phyloP scores from a whole-genome alignment of 2,797 vertebrate species.

The Sebastes miniatus region DNA sequence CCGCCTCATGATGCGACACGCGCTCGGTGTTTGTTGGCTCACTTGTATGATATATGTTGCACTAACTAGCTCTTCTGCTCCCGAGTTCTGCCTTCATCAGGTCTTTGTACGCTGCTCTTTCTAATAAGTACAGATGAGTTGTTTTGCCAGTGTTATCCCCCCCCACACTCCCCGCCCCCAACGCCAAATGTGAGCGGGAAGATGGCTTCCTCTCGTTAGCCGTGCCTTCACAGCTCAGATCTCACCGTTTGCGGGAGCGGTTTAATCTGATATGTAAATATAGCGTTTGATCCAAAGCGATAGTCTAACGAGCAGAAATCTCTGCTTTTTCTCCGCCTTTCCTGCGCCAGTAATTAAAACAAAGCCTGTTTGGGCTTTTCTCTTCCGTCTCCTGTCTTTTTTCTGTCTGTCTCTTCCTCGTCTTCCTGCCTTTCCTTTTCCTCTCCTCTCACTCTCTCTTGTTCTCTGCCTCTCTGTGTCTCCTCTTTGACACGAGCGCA shows the following conservation, averaged over 20 bases:
- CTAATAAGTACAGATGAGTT: constrained; percentile 63
- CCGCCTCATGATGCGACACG: neutral
- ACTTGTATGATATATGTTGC: constrained; percentile 23
- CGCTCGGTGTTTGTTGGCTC: constrained; percentile 14
- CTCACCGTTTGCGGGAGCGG: constrained; percentile 85
- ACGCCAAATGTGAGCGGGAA: constrained; percentile 60
- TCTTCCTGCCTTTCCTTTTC: constrained; percentile 37
- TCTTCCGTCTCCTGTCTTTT: constrained; percentile 45
- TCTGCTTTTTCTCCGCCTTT: constrained; percentile 83
- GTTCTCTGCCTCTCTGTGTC: constrained; percentile 70
- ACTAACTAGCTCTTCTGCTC: constrained; percentile 50
- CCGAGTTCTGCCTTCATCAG: constrained; percentile 38
- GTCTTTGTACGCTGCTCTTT: constrained; percentile 49
- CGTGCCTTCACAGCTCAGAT: constrained; percentile 64
- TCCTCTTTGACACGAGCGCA: constrained; percentile 85
- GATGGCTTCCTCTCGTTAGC: constrained; percentile 71
- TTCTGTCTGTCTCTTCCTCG: constrained; percentile 30
- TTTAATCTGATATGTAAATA: constrained; percentile 99
- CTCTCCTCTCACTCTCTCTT: constrained; percentile 71
- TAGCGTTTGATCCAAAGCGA: constrained; percentile 87
- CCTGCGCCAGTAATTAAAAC: constrained; percentile 88
- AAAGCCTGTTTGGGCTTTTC: constrained; percentile 84
- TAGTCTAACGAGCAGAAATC: constrained; percentile 88
- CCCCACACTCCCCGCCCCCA: neutral
- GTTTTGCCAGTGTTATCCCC: constrained; percentile 73